These are phyloP conservation scores for Gavialis gangeticus DNA, from an alignment of 2,113 vertebrate species.

Conservation along the genomic window DNA sequence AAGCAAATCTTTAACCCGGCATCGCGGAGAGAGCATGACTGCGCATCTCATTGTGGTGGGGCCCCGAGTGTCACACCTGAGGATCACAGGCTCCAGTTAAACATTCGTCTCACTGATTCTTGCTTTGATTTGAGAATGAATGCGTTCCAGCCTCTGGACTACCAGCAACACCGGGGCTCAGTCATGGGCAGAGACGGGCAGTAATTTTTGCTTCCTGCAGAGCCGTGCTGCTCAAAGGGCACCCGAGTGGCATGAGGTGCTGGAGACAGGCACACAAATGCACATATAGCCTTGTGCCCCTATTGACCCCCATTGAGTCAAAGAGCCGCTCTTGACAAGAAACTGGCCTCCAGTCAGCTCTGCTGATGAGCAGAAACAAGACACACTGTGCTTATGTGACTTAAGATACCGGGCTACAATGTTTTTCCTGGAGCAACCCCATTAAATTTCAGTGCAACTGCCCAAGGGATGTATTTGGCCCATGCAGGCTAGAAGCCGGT, in stretches of 20 bases:
- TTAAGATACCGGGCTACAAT: background rate
- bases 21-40: conserved; percentile 75
- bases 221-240: background rate
- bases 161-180: background rate
- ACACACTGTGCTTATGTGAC: background rate
- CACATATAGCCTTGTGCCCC: background rate
- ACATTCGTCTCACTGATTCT: conserved; percentile 28
- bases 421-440: background rate
- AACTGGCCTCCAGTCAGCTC: background rate
- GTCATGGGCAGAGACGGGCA: background rate
- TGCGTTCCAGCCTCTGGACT: conserved; percentile 39
- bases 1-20: conserved; percentile 81
- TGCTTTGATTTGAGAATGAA: conserved; percentile 37
- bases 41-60: conserved; percentile 76
- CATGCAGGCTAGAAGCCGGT: background rate
- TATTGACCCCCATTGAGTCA: background rate
- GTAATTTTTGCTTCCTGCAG: background rate
- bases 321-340: background rate
- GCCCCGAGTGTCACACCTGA: conserved; percentile 70
- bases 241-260: rapidly evolving
- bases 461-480: background rate
- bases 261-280: background rate
- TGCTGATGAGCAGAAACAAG: background rate
- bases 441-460: background rate
- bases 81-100: conserved; percentile 61